These are phyloP conservation scores for Onychomys leucogaster DNA, from an alignment of 2,797 vertebrate species.

Conservation along the genomic window DNA sequence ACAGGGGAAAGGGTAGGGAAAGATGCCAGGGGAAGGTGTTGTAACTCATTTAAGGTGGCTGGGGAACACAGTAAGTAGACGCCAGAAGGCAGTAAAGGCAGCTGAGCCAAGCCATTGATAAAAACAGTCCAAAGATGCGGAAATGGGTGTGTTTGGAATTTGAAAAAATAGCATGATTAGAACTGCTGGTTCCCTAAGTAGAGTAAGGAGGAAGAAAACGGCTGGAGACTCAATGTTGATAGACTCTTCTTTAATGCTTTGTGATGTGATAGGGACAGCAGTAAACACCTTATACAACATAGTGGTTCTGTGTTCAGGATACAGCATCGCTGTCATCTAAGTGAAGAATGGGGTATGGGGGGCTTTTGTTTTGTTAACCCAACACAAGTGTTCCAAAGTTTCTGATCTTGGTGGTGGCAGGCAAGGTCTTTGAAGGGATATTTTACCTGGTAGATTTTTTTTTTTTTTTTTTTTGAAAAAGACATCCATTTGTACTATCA, in stretches of 20 bases:
- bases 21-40: background rate
- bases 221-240: background rate
- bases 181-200: background rate
- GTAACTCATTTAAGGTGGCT: background rate
- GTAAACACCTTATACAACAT: background rate
- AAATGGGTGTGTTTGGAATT: conserved; percentile 14
- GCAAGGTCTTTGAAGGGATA: conserved; percentile 20
- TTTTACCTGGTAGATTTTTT: background rate
- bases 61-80: background rate
- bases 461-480: conserved; percentile 25
- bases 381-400: conserved; percentile 10
- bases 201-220: background rate
- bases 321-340: background rate
- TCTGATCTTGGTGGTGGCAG: conserved; percentile 40
- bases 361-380: background rate
- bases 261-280: background rate
- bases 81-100: background rate
- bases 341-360: background rate
- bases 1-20: conserved; percentile 53
- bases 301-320: background rate
- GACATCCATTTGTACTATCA: background rate
- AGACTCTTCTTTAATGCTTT: background rate
- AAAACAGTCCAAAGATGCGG: background rate
- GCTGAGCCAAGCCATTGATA: background rate
- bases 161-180: conserved; percentile 2